Evolutionary conservation across 1,140 invertebrate species (phyloP).

Genomic region (Caenorhabditis latens): DNA sequence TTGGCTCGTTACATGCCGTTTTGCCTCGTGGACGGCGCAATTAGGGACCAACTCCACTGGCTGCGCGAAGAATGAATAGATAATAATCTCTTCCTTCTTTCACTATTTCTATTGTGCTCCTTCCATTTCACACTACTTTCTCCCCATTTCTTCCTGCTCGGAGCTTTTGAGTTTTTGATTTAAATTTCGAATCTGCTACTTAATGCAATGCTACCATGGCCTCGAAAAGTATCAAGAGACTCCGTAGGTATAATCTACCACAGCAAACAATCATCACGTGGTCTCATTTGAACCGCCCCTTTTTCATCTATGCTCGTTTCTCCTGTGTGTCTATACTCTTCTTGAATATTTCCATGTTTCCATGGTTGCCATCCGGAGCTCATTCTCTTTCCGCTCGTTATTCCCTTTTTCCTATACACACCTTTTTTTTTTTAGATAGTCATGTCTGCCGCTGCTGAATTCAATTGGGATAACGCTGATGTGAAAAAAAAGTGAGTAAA

Average conservation of each 20-base stretch:
- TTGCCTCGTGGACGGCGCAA: conserved; percentile 27
- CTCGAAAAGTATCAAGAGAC: too few relatives aligned
- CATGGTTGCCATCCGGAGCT: conserved; percentile 32
- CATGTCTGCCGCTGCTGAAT: conserved; percentile 60
- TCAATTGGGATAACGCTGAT: conserved; percentile 67
- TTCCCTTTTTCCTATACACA: not conserved
- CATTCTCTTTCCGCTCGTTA: conserved; percentile 27
- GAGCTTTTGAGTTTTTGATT: not conserved
- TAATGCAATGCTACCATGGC: too few relatives aligned
- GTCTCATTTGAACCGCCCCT: not conserved
- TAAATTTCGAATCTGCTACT: too few relatives aligned
- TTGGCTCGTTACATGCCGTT: not conserved
- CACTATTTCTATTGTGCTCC: not conserved
- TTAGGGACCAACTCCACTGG: conserved; percentile 1
- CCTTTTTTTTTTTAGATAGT: not conserved
- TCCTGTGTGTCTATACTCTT: not conserved
- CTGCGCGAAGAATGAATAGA: conserved; percentile 42
- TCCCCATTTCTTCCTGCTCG: not conserved
- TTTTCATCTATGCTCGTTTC: conserved; percentile 37
- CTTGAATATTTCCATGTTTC: conserved; percentile 35
- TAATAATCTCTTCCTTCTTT: conserved; percentile 22
- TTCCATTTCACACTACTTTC: not conserved
- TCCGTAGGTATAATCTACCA: too few relatives aligned
- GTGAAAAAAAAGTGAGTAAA: conserved; percentile 64
- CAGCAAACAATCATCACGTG: not conserved